Evolutionary conservation across 2,888 invertebrate species (phyloP).

Genomic region (Boloria euphrosyne): DNA sequence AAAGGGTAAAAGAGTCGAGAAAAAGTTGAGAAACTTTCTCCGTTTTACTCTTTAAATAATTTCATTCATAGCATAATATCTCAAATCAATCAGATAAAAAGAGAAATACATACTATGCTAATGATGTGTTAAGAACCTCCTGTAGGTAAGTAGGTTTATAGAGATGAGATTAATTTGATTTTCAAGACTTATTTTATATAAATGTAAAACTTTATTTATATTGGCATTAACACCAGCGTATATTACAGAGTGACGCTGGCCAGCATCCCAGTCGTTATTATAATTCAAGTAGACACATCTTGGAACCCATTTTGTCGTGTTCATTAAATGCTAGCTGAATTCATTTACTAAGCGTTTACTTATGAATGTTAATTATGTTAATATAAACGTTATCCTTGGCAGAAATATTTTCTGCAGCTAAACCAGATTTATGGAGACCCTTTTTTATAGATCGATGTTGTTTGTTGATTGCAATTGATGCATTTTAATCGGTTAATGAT

Average conservation of each 20-base stretch:
- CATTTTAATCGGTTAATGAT: constrained; percentile 15
- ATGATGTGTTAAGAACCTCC: not conserved
- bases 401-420: constrained; percentile 34
- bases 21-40: no score
- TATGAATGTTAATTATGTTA: constrained; percentile 37
- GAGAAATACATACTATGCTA: not conserved
- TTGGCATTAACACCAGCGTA: constrained; percentile 56
- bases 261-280: constrained; percentile 58
- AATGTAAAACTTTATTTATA: constrained; percentile 55
- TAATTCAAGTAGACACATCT: constrained; percentile 54
- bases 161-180: not conserved
- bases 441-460: constrained; percentile 22
- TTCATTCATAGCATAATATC: no score
- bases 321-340: constrained; percentile 39
- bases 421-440: constrained; percentile 28
- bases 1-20: no score
- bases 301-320: constrained; percentile 49
- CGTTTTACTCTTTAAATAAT: no score
- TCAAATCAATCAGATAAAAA: no score
- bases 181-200: constrained; percentile 21
- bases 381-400: constrained; percentile 39
- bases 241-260: constrained; percentile 50
- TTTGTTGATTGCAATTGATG: constrained; percentile 11
- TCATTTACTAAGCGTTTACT: constrained; percentile 37
- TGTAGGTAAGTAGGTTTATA: not conserved